Evolutionary conservation across 2,113 vertebrate species (phyloP).

Genomic region (Podarcis raffonei): DNA sequence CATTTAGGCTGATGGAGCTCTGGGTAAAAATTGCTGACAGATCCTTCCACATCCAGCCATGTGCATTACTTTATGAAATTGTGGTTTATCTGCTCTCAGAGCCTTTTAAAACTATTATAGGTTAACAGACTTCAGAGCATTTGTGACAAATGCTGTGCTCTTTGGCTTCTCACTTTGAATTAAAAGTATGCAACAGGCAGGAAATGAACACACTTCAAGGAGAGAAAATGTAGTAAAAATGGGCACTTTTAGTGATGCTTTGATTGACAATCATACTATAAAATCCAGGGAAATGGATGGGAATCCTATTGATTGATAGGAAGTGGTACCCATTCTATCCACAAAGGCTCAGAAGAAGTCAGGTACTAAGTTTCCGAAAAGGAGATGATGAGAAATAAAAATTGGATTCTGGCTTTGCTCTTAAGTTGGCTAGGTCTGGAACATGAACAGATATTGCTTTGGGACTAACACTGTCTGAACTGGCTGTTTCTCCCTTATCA

Average conservation of each 20-base stretch:
- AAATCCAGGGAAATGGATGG: neutral
- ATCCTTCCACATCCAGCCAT: neutral
- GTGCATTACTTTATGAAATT: neutral
- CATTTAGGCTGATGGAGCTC: neutral
- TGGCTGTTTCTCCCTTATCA: neutral
- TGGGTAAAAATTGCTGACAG: constrained; percentile 2
- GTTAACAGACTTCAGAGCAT: constrained; percentile 14
- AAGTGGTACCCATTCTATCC: neutral
- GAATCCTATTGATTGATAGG: neutral
- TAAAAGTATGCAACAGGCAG: neutral
- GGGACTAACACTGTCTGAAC: neutral
- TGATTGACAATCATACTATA: neutral
- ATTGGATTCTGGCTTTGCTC: neutral
- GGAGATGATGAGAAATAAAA: neutral
- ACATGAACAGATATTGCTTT: neutral
- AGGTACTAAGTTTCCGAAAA: neutral
- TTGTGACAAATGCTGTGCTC: neutral
- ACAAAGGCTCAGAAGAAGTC: neutral
- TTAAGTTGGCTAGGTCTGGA: neutral
- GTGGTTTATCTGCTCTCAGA: constrained; percentile 5
- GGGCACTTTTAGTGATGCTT: neutral
- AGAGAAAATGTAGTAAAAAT: neutral
- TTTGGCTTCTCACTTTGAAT: neutral
- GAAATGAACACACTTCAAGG: neutral
- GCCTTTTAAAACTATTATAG: constrained; percentile 17